These are phyloP conservation scores for Artemisiospiza belli DNA, from an alignment of 2,113 vertebrate genomes.

Conservation along the genomic window DNA sequence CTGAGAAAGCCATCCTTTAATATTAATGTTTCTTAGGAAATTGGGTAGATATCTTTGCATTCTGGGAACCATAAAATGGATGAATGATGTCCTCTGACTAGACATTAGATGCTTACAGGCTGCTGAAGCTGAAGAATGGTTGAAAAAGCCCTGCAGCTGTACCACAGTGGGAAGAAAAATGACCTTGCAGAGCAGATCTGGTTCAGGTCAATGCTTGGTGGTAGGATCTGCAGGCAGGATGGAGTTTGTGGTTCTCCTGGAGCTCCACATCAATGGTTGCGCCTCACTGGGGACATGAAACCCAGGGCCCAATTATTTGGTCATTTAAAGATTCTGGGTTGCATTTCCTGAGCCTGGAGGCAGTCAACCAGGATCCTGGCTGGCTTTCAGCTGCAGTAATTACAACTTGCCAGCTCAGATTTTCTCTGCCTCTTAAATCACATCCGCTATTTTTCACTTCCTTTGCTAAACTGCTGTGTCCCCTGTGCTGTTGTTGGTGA, in stretches of 20 bases:
- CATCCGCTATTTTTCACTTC: constrained; percentile 41
- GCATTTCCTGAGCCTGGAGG: constrained; percentile 3
- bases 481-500: not conserved
- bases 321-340: not conserved
- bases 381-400: constrained; percentile 55
- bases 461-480: not conserved
- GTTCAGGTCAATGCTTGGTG: not conserved
- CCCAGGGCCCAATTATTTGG: not conserved
- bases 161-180: not conserved
- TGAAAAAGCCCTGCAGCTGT: not conserved
- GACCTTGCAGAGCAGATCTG: not conserved
- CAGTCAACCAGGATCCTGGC: constrained; percentile 31
- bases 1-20: constrained; percentile 37
- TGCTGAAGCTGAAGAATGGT: not conserved
- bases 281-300: accelerated
- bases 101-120: not conserved
- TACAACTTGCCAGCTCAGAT: not conserved
- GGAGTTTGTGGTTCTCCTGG: not conserved
- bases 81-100: constrained; percentile 32
- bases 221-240: not conserved
- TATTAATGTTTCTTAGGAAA: constrained; percentile 59
- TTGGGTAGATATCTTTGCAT: constrained; percentile 34
- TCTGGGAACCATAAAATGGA: constrained; percentile 31
- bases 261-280: accelerated
- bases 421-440: constrained; percentile 57